These are phyloP conservation scores for Diplosoma virens DNA, from an alignment of 23 tunicate genomes.

Conservation along the genomic window DNA sequence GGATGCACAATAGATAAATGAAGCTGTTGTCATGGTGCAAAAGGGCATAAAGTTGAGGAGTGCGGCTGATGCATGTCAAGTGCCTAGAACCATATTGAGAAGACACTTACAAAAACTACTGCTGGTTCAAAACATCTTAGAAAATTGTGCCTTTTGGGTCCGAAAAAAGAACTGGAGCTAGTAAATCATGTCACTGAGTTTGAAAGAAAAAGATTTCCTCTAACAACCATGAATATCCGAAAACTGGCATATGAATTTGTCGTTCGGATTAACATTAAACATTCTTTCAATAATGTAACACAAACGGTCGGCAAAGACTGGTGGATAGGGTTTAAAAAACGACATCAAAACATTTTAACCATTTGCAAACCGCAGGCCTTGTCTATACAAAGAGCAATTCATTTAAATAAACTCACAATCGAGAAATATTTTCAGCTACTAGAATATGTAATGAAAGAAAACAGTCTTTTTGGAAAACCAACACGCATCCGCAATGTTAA, in stretches of 20 bases:
- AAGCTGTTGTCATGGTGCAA: constrained; percentile 24
- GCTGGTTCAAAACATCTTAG: constrained; percentile 22
- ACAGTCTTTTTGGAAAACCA: constrained; percentile 13
- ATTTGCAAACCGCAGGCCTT: constrained; percentile 15
- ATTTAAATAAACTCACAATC: constrained; percentile 14
- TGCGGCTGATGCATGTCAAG: constrained; percentile 21
- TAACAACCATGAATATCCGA: constrained; percentile 11
- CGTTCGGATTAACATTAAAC: constrained; percentile 6
- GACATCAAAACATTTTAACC: constrained; percentile 19
- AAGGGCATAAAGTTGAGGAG: constrained; percentile 7
- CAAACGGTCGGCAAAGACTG: constrained; percentile 20
- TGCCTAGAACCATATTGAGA: constrained; percentile 6
- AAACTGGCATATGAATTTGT: constrained; percentile 14
- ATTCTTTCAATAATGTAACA: constrained; percentile 7
- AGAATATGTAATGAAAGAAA: constrained; percentile 14
- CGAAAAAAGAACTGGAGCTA: constrained; percentile 16
- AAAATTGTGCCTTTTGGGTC: constrained; percentile 16
- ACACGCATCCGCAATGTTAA: constrained; percentile 11
- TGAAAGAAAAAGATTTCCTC: constrained; percentile 21
- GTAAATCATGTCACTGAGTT: constrained; percentile 9
- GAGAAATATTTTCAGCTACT: constrained; percentile 27
- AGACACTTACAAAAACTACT: background rate
- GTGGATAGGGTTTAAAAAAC: constrained; percentile 11
- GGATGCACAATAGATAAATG: background rate
- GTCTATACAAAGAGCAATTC: constrained; percentile 24